A percentile compares a stretch with the other conserved stretches of the same genome.
Evolutionary conservation across 2,888 invertebrate genomes (phyloP).

Genomic region (Rotaria sp.): DNA sequence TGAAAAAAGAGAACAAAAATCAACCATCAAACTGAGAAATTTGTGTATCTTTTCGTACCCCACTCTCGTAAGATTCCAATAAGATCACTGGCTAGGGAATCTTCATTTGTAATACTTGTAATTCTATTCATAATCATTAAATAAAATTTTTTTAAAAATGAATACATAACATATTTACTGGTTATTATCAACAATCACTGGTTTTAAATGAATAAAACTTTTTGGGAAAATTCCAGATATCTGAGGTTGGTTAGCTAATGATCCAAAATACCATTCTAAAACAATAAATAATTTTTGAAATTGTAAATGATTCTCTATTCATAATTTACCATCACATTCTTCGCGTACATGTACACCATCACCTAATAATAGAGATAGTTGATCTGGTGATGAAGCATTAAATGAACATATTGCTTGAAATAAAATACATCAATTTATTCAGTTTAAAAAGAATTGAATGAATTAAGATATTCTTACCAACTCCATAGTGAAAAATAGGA

Average conservation of each 20-base stretch:
- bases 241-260: neutral
- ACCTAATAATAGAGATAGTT: slow-evolving; percentile 11
- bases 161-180: neutral
- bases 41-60: neutral
- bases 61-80: slow-evolving; percentile 10
- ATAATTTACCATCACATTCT: slow-evolving; percentile 1
- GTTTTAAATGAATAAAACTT: neutral
- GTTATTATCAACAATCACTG: slow-evolving; percentile 17
- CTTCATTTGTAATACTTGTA: slow-evolving; percentile 16
- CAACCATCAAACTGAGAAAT: neutral
- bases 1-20: neutral
- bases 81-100: slow-evolving; percentile 3
- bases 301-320: neutral
- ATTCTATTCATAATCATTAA: neutral
- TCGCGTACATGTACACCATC: neutral
- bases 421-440: too few relatives aligned
- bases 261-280: slow-evolving; percentile 28
- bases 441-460: neutral
- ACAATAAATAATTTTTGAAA: neutral
- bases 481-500: slow-evolving; percentile 22
- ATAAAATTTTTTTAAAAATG: too few relatives aligned
- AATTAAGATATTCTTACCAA: neutral
- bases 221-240: neutral
- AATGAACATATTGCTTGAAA: slow-evolving; percentile 24
- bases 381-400: neutral